These are phyloP conservation scores for Antedon mediterranea DNA, from an alignment of 53 echinoderm and acorn worm genomes.

Conservation along the genomic window DNA sequence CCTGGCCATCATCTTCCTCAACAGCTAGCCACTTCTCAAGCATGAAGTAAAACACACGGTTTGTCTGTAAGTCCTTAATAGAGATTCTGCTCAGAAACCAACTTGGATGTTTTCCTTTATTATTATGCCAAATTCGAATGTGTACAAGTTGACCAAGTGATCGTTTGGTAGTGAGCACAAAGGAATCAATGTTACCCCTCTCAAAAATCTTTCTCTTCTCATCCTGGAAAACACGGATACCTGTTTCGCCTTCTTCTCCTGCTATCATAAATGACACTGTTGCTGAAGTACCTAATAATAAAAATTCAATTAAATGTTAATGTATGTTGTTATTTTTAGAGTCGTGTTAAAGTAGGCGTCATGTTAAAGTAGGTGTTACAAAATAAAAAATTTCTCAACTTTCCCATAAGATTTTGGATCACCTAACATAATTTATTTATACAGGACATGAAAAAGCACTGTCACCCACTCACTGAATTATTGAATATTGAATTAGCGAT, in stretches of 20 bases:
- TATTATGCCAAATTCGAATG: constrained; percentile 69
- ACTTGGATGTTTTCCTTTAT: constrained; percentile 40
- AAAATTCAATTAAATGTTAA: no score
- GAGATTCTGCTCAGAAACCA: constrained; percentile 57
- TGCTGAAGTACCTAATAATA: constrained; percentile 35
- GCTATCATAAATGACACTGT: constrained; percentile 64
- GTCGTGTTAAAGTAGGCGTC: no score
- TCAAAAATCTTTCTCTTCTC: constrained; percentile 45
- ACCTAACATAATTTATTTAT: no score
- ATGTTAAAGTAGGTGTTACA: no score
- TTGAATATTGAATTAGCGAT: no score
- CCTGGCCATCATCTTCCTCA: constrained; percentile 87
- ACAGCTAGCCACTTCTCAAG: constrained; percentile 76
- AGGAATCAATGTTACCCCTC: constrained; percentile 51
- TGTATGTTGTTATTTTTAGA: no score
- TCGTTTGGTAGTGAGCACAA: constrained; percentile 45
- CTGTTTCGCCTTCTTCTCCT: constrained; percentile 48
- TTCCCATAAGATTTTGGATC: no score
- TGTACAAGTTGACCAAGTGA: constrained; percentile 58
- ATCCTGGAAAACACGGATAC: constrained; percentile 49
- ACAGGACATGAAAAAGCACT: no score
- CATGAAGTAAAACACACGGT: constrained; percentile 67
- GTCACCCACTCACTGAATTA: no score
- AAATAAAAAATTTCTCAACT: no score
- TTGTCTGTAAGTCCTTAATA: constrained; percentile 49